phyloP scores from a whole-genome alignment of 2,113 vertebrate species.

The Corythoichthys haematopterus region DNA sequence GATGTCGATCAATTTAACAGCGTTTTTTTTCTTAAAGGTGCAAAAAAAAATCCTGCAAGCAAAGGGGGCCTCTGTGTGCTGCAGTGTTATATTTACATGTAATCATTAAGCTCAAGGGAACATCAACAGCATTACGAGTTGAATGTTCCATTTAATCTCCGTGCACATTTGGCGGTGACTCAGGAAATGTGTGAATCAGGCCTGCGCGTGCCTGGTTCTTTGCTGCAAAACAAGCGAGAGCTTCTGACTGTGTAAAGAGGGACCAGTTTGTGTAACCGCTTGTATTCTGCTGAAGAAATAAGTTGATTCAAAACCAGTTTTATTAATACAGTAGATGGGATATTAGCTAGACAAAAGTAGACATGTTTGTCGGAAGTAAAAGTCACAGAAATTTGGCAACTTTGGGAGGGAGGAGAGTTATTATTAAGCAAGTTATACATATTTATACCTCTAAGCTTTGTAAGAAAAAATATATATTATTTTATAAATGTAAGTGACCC shows the following conservation, averaged over 20 bases:
- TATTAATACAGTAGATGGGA: neutral
- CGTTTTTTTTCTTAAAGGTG: neutral
- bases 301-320: neutral
- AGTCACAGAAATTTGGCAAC: too few relatives aligned
- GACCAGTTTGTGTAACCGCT: neutral
- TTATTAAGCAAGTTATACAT: too few relatives aligned
- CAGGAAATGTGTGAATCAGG: slow-evolving; percentile 23
- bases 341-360: neutral
- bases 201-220: neutral
- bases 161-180: slow-evolving; percentile 21
- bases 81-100: neutral
- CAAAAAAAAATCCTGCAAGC: neutral
- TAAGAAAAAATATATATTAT: too few relatives aligned
- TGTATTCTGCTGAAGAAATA: neutral
- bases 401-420: too few relatives aligned
- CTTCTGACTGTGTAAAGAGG: slow-evolving; percentile 13
- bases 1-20: neutral
- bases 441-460: too few relatives aligned
- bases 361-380: too few relatives aligned
- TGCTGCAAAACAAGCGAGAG: slow-evolving; percentile 5
- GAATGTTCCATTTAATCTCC: neutral
- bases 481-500: too few relatives aligned
- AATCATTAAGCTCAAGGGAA: neutral
- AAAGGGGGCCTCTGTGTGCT: neutral
- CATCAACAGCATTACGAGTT: neutral